Evolutionary conservation across 1,140 invertebrate species (phyloP), one percentile per base, ranked within the genome.

Genomic region (Nebria ingens): DNA sequence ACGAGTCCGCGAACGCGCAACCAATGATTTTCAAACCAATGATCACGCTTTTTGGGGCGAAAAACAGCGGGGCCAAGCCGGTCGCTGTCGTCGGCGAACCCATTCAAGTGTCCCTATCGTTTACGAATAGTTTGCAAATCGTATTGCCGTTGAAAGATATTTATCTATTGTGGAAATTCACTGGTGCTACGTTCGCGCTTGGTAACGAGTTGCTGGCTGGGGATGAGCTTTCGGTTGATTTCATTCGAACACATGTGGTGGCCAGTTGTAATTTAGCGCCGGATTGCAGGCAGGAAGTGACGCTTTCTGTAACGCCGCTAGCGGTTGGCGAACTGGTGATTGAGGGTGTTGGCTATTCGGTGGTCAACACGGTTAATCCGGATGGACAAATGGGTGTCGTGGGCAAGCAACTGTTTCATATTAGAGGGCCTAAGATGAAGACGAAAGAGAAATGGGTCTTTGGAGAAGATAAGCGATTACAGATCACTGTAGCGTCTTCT

Each of bases 101-200:
- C 9, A 83, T 95, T 51, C 83, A 84, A 69, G 77, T 93, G 52
- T 82, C 84, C 52, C 72, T 95, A 21, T 78, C 81, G 49, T 70
- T 95, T 34, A 72, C 79, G 45, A 95, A 96, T 73, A 86, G 87
- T 1, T 72, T 94, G n/a, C 82, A 86, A 58, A 84, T 92, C 42
- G 72, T 83, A 2, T 65, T 93, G 51, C 72, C 79, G 15, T 68
- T 95, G 19, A 79, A 79, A 25, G 81, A 91, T 59, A 74, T 95
- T 2, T 79, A 83, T 62, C 69, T 94, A 15, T 69, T 93, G n/a
- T 95, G 91, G 89, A 81, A 74, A 17, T 87, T 90, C 55, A 75
- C 70, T 2, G 70, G 70, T 4, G 6, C 4, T 19, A 63, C 53
- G 19, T 56, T 59, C 50, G 60, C 64, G 3, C 12, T 56, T 11